Base-by-base conservation (phyloP, 2,888 invertebrate species). In the Lacanobia oleracea region DNA sequence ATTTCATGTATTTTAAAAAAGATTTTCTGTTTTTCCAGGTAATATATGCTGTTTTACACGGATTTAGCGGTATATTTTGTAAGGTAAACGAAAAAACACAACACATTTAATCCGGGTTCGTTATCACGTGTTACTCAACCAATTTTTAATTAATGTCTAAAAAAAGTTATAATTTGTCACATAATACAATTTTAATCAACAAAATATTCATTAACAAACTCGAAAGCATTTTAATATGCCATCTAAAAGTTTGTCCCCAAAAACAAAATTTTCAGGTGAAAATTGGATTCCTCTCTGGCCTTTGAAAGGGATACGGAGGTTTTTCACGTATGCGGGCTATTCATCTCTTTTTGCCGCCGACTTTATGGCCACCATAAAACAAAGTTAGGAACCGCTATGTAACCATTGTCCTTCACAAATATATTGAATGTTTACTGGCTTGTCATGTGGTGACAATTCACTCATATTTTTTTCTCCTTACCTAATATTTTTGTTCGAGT, bases 21-120 rank as follows among this genome's bases (percentile, higher is more conserved):
- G 5, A 0, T 23, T 65, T 75, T 79, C 27, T 69, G 27, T 69
- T 81, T 75, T 81, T 77, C 0, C 83, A 83, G 83, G 81, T 85
- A 85, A 83, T 67, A 62, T 76, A 66, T 79, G 70, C 79, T 73
- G 77, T 69, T 83, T 65, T 45, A 64, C 37, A 43, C 21, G 45
- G 37, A 43, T 70, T 64, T 21, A n/a, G 45, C 18, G 12, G 9
- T 10, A 2, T 43, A 6, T 37, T 27, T 14, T 61, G 61, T 69
- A 40, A 72, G 76, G n/a, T 60, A 48, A 56, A 73, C 12, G 16
- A 48, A 43, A 57, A 51, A 40, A 21, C 8, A 27, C 10, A 62
- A 43, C 18, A 64, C 7, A 9, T 2, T 21, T 6, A 18, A 54
- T 23, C 1, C 16, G 45, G 33, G n/a, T 18, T 51, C 1, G 8